Percentiles rank a stretch among this genome's conserved stretches.
phyloP scores from a whole-genome alignment of 2,113 vertebrate species.

The Pygoscelis antarcticus region DNA sequence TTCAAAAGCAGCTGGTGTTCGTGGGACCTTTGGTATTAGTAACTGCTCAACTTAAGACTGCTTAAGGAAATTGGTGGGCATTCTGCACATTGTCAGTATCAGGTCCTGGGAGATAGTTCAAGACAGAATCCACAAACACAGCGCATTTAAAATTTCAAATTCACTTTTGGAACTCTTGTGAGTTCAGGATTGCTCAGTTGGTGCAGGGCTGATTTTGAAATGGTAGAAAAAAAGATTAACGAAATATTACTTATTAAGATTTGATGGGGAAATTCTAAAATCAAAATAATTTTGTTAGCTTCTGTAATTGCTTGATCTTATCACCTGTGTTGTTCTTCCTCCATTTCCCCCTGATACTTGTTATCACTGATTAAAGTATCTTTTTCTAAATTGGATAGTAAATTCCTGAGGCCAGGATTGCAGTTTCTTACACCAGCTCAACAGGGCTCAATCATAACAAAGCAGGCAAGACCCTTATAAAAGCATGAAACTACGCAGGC shows the following conservation, averaged over 20 bases:
- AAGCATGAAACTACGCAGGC: neutral
- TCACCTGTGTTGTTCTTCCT: neutral
- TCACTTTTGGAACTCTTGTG: neutral
- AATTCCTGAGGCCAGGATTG: neutral
- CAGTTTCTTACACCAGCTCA: neutral
- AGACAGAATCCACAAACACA: neutral
- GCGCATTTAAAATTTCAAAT: neutral
- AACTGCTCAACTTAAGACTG: neutral
- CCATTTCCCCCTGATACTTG: neutral
- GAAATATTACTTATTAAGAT: neutral
- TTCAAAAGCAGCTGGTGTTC: neutral
- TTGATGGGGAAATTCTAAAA: neutral
- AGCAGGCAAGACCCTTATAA: neutral
- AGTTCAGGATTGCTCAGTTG: neutral
- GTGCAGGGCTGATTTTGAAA: neutral
- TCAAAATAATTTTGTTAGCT: neutral
- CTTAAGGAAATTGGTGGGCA: neutral
- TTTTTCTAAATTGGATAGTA: neutral
- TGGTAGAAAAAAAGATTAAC: neutral
- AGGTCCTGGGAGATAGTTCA: neutral
- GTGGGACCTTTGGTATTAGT: neutral
- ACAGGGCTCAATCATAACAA: neutral
- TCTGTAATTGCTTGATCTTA: neutral
- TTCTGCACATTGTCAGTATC: neutral
- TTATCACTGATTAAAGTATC: neutral